Conservation (phyloP, 1,140 invertebrate species). For the Drosophila navojoa region DNA sequence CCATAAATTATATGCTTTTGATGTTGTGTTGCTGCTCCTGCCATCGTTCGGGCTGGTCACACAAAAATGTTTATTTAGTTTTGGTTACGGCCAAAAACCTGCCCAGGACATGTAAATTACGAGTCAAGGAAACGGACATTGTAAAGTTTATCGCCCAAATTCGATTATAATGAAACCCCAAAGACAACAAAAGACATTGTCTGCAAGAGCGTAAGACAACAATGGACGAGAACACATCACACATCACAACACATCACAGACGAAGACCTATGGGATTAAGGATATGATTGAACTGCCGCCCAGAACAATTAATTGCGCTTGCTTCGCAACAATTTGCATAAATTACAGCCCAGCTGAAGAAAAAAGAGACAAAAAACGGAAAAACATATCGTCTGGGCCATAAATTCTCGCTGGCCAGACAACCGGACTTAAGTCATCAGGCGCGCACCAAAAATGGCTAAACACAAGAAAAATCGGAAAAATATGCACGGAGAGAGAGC, state of each 20-base stretch:
- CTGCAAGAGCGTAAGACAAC: slow-evolving; percentile 23
- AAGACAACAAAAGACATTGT: slow-evolving; percentile 58
- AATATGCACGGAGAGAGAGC: background rate
- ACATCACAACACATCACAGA: background rate
- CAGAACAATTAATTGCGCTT: slow-evolving; percentile 66
- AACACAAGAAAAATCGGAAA: slow-evolving; percentile 14
- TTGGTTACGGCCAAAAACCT: slow-evolving; percentile 9
- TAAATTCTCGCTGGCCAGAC: slow-evolving; percentile 64
- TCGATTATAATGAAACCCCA: slow-evolving; percentile 74
- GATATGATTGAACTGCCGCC: slow-evolving; percentile 69
- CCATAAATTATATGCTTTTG: slow-evolving; percentile 82
- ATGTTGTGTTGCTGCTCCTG: slow-evolving; percentile 52
- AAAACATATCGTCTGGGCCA: slow-evolving; percentile 60
- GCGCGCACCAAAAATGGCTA: background rate
- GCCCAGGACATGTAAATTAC: slow-evolving; percentile 50
- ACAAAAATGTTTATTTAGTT: slow-evolving; percentile 73
- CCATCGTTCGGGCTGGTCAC: background rate
- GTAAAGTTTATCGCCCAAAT: slow-evolving; percentile 72
- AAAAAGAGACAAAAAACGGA: background rate
- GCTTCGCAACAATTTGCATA: slow-evolving; percentile 70
- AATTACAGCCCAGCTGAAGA: slow-evolving; percentile 44
- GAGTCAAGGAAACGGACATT: slow-evolving; percentile 47
- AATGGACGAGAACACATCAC: slow-evolving; percentile 19
- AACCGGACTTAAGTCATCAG: slow-evolving; percentile 72
- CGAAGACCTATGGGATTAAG: slow-evolving; percentile 48